A percentile compares a stretch with the other conserved stretches of the same genome.
phyloP scores from a whole-genome alignment of 2,797 vertebrate genomes.

The Chrysocyon brachyurus region DNA sequence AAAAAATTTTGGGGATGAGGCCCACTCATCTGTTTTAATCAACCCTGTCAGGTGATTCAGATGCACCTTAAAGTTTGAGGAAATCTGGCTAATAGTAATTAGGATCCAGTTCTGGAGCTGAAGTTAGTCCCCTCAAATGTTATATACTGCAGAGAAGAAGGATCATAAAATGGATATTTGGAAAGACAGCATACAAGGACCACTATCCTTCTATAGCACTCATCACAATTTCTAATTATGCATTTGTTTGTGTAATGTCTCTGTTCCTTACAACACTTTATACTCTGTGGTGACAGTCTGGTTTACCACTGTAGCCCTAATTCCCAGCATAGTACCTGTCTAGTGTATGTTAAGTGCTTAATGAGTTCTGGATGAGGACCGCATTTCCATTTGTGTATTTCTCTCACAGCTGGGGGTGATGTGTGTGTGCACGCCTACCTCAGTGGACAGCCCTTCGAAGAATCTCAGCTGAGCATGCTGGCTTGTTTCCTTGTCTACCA shows the following conservation, averaged over 20 bases:
- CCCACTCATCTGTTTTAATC: not conserved
- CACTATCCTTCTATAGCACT: not conserved
- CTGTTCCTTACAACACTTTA: not conserved
- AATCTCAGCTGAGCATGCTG: slow-evolving; percentile 90
- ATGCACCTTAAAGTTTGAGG: not conserved
- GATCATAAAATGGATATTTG: not conserved
- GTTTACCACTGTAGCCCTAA: not conserved
- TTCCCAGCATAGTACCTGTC: not conserved
- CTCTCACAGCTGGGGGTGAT: slow-evolving; percentile 91
- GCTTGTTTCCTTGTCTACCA: slow-evolving; percentile 97
- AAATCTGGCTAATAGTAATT: not conserved
- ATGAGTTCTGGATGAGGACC: not conserved
- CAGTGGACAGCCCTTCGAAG: slow-evolving; percentile 88
- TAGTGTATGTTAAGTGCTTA: not conserved
- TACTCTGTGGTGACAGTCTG: not conserved
- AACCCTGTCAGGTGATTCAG: not conserved
- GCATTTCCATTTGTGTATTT: not conserved
- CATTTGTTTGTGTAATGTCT: not conserved
- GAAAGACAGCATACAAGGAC: not conserved
- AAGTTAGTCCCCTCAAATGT: not conserved
- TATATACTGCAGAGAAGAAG: not conserved
- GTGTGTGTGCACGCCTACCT: slow-evolving; percentile 92
- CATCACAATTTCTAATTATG: no score
- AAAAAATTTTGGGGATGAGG: not conserved
- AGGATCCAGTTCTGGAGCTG: not conserved